A percentile compares a stretch with the other conserved stretches of the same genome.
These are phyloP conservation scores for Chrysogorgia sp. DNA, from an alignment of 92 coral and sea anemone species.

Conservation along the genomic window DNA sequence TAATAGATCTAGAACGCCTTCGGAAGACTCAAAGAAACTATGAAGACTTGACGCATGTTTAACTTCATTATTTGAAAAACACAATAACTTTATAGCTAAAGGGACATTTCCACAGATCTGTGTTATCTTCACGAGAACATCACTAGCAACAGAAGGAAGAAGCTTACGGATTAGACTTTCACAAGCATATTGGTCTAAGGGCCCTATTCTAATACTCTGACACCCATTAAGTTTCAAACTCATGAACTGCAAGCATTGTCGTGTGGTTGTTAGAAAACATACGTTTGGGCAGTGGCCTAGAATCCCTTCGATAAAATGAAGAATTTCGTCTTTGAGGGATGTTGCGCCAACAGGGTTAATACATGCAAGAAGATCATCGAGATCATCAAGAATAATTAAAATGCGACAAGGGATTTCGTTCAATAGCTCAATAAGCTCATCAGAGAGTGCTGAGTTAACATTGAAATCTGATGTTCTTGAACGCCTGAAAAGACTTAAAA, in stretches of 20 bases:
- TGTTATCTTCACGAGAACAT: background rate
- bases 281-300: conserved; percentile 4
- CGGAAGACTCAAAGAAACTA: no score
- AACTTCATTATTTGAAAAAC: no score
- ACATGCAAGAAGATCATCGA: conserved; percentile 32
- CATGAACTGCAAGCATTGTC: conserved; percentile 38
- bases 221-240: background rate
- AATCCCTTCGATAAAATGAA: conserved; percentile 15
- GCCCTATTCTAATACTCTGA: conserved; percentile 24
- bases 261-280: conserved; percentile 18
- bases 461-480: no score
- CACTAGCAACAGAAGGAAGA: background rate
- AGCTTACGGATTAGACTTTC: background rate
- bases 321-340: background rate
- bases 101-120: conserved; percentile 43
- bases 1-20: no score
- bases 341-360: background rate
- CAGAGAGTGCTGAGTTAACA: background rate
- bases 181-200: conserved; percentile 11
- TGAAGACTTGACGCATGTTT: no score
- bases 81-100: conserved; percentile 24
- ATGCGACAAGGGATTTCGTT: background rate
- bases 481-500: conserved; percentile 6
- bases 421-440: conserved; percentile 7
- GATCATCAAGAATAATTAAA: conserved; percentile 30